Percentiles rank a stretch among this genome's conserved stretches.
Evolutionary conservation across 2,797 vertebrate genomes (phyloP).

Genomic region (Silurus aristotelis): DNA sequence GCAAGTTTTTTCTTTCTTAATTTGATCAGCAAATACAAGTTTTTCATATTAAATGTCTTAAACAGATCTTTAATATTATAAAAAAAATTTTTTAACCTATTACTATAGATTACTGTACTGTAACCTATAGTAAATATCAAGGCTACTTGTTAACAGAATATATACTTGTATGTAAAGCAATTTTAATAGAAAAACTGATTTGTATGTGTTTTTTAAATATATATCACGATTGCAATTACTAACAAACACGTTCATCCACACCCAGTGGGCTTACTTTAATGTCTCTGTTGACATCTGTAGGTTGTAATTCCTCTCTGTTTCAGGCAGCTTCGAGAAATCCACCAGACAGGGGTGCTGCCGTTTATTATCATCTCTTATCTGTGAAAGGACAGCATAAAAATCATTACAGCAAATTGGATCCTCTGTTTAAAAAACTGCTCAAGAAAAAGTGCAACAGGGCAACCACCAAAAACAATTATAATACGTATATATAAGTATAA

Average conservation of each 20-base stretch:
- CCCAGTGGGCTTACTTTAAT: constrained; percentile 84
- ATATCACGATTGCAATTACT: too few relatives aligned
- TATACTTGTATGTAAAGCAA: neutral
- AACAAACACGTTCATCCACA: neutral
- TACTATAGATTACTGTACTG: neutral
- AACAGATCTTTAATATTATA: too few relatives aligned
- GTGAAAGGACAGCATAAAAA: constrained; percentile 59
- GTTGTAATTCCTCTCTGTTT: constrained; percentile 99
- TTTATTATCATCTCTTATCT: constrained; percentile 98
- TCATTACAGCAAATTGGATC: neutral
- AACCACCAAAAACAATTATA: neutral
- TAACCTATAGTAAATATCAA: neutral
- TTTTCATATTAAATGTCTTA: too few relatives aligned
- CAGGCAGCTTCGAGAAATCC: constrained; percentile 96
- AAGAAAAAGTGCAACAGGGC: neutral
- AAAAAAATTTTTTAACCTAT: neutral
- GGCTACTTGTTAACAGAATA: neutral
- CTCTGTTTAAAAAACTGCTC: neutral
- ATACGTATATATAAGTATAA: neutral
- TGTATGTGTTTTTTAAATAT: constrained; percentile 3
- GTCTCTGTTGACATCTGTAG: constrained; percentile 99
- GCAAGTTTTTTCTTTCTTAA: too few relatives aligned
- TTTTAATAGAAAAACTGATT: neutral
- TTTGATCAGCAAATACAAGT: neutral
- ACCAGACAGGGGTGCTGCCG: constrained; percentile 97